Evolutionary conservation across 92 coral and sea anemone species (phyloP), one percentile per base, ranked within the genome.

Genomic region (Diadumene lineata): DNA sequence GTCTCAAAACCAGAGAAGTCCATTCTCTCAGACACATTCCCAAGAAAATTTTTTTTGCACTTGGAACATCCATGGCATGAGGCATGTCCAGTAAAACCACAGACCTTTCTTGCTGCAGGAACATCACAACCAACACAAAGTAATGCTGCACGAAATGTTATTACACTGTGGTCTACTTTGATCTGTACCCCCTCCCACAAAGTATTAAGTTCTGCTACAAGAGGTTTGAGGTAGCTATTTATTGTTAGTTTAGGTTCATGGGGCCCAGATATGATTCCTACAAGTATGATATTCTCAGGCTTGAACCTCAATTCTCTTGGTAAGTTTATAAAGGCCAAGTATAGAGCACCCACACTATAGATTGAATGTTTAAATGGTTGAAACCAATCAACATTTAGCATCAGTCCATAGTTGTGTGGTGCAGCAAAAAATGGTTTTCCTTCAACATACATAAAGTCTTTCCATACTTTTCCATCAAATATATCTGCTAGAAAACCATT

Each of bases 221-320:
- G 76, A 7, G 90, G 86, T 29, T 50, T 25, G 0, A 70, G 78
- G 30, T 58, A 79, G 29, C 53, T 43, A 26, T 79, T 79, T 0
- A 79, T 79, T 43, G 58, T 79, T 1, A 33, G 66, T n/a, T 70
- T 85, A 0, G 96, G 91, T 33, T 90, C 89, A 51, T 79, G 79
- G 3, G 96, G 86, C 23, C 88, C 88, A 30, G 89, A 88, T 19
- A 90, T 80, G 0, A 87, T 50, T 11, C 92, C 86, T 0, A 87
- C 89, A 27, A 87, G 53, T 17, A 83, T 65, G 8, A 90, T 26
- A 44, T 86, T 90, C 29, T 86, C 96, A 2, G 76, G 82, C 50
- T 86, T 82, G 66, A 75, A 87, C 23, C 96, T 70, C 25, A 64
- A 79, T 11, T 77, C 18, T 23, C 96, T 68, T 22, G 92, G 92